phyloP scores from a whole-genome alignment of 2,888 invertebrate species.

The Drosophila dives region DNA sequence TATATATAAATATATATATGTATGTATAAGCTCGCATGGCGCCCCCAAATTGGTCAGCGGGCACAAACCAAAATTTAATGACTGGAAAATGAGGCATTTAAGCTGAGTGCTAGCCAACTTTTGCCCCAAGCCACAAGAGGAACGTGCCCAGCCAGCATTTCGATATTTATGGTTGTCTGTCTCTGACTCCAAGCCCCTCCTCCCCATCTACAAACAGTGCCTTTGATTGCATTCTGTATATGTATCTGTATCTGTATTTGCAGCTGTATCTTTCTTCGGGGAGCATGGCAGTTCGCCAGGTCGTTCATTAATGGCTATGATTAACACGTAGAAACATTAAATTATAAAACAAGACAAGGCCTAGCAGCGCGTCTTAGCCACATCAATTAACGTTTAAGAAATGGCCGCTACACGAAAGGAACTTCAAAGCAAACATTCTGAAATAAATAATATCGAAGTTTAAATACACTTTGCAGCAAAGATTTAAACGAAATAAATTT shows the following conservation, averaged over 20 bases:
- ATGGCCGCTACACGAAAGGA: background rate
- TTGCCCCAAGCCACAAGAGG: slow-evolving; percentile 17
- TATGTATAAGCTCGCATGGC: slow-evolving; percentile 61
- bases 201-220: background rate
- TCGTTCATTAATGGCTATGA: slow-evolving; percentile 77
- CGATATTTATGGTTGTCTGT: slow-evolving; percentile 70
- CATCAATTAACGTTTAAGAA: slow-evolving; percentile 74
- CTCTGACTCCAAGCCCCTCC: slow-evolving; percentile 15
- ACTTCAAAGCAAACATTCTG: slow-evolving; percentile 10
- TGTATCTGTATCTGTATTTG: slow-evolving; percentile 25
- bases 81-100: slow-evolving; percentile 81
- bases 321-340: slow-evolving; percentile 79
- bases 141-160: slow-evolving; percentile 66
- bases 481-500: no score
- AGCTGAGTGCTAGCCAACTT: slow-evolving; percentile 68
- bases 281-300: slow-evolving; percentile 44
- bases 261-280: slow-evolving; percentile 31
- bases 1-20: background rate
- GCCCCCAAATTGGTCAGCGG: slow-evolving; percentile 72
- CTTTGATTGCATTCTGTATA: slow-evolving; percentile 34
- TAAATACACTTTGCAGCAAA: background rate
- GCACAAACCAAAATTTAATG: slow-evolving; percentile 70
- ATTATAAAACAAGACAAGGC: slow-evolving; percentile 57
- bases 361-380: slow-evolving; percentile 44
- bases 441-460: background rate